A percentile compares a stretch with the other conserved stretches of the same genome.
Evolutionary conservation across 1,140 invertebrate species (phyloP).

Genomic region (Adoxophyes honmai): DNA sequence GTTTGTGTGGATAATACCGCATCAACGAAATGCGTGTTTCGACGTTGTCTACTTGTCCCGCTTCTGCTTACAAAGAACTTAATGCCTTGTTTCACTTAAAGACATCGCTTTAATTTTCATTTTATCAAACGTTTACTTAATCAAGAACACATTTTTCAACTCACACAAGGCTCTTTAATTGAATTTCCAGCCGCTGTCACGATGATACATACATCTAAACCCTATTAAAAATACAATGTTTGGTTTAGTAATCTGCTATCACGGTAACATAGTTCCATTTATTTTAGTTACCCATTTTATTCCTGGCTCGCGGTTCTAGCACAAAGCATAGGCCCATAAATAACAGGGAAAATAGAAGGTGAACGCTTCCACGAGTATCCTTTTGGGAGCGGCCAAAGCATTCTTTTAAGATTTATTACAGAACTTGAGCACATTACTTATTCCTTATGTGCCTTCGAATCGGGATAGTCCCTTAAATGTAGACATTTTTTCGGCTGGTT

Average conservation of each 20-base stretch:
- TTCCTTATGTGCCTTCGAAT: constrained; percentile 66
- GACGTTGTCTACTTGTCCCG: too few relatives aligned
- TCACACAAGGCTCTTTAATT: too few relatives aligned
- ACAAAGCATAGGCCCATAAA: constrained; percentile 73
- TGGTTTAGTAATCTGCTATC: constrained; percentile 57
- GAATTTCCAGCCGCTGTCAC: too few relatives aligned
- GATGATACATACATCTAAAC: too few relatives aligned
- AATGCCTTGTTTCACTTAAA: too few relatives aligned
- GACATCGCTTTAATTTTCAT: too few relatives aligned
- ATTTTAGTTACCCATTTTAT: constrained; percentile 73
- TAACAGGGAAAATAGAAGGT: constrained; percentile 74
- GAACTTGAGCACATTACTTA: constrained; percentile 73
- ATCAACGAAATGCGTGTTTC: constrained; percentile 38
- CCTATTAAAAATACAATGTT: constrained; percentile 1
- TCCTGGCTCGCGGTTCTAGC: constrained; percentile 64
- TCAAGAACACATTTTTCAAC: neutral
- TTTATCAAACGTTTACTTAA: too few relatives aligned
- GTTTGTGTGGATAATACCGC: constrained; percentile 33
- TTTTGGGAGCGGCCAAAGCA: constrained; percentile 73
- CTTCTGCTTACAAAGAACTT: too few relatives aligned
- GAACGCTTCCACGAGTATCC: constrained; percentile 71
- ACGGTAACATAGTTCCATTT: constrained; percentile 60
- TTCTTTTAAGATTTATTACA: constrained; percentile 76
- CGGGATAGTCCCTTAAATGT: constrained; percentile 57
- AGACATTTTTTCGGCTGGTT: constrained; percentile 34